Percentiles rank a stretch among this genome's conserved stretches.
Evolutionary conservation across 1,140 invertebrate species (phyloP).

Genomic region (Varroa destructor): DNA sequence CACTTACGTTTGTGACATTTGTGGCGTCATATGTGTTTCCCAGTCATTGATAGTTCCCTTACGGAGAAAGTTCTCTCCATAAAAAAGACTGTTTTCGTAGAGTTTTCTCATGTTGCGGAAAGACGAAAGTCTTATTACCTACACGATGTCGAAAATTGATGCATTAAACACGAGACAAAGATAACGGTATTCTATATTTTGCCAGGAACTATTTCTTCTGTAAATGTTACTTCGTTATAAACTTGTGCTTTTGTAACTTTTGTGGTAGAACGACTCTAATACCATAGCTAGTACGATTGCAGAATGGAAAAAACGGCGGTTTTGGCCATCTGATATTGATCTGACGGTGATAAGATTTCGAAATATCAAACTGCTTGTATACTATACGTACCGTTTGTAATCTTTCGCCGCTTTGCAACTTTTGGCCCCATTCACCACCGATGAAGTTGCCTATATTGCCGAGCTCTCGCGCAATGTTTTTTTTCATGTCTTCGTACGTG

Average conservation of each 20-base stretch:
- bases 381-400: neutral
- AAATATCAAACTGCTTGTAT: neutral
- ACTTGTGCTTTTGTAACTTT: no score
- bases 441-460: conserved; percentile 30
- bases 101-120: conserved; percentile 8
- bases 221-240: no score
- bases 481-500: conserved; percentile 35
- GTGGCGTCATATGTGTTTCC: neutral
- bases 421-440: conserved; percentile 29
- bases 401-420: conserved; percentile 30
- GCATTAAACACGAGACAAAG: no score
- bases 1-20: no score
- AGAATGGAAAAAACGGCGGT: neutral
- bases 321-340: neutral
- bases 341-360: neutral
- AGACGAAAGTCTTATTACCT: conserved; percentile 9
- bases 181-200: no score
- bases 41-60: conserved; percentile 10
- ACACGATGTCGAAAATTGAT: neutral
- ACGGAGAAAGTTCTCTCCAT: neutral
- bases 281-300: neutral
- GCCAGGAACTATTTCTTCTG: no score
- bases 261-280: neutral
- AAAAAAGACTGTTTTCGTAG: neutral
- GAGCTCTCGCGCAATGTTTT: conserved; percentile 17